These are phyloP conservation scores for Pristionchus maxplancki DNA, from an alignment of 2,888 invertebrate species.

Conservation along the genomic window DNA sequence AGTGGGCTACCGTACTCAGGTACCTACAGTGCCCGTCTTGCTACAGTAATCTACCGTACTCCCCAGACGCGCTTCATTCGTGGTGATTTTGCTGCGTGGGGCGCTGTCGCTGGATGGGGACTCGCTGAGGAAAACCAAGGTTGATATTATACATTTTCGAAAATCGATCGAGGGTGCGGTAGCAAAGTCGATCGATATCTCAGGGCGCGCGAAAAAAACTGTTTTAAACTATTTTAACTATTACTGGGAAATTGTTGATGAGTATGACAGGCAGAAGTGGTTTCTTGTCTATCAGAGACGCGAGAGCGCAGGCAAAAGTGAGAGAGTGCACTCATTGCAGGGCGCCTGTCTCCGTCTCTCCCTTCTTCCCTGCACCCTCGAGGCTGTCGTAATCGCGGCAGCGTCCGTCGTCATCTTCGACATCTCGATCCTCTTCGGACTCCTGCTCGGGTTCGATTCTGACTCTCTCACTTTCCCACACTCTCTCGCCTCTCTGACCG, in stretches of 20 bases:
- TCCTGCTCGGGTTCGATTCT: conserved; percentile 27
- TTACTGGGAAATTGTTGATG: too few relatives aligned
- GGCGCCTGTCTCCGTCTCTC: conserved; percentile 40
- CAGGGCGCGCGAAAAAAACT: too few relatives aligned
- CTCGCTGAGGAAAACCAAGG: conserved; percentile 39
- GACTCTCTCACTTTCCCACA: too few relatives aligned
- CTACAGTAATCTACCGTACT: neutral
- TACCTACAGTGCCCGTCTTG: neutral
- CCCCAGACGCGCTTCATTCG: neutral
- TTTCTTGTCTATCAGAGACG: too few relatives aligned
- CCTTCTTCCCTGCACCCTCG: neutral
- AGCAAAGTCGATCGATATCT: too few relatives aligned
- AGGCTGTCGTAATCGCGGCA: neutral
- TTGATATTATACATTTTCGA: neutral
- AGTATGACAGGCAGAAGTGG: too few relatives aligned
- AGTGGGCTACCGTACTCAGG: conserved; percentile 41
- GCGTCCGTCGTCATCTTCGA: neutral
- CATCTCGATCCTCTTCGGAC: neutral
- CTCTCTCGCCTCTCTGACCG: too few relatives aligned
- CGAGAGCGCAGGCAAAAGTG: too few relatives aligned
- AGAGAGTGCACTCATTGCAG: too few relatives aligned
- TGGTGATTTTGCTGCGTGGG: conserved; percentile 44
- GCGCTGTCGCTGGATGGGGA: conserved; percentile 31
- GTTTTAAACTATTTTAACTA: too few relatives aligned
- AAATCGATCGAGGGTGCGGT: too few relatives aligned